Percentiles rank a stretch among this genome's conserved stretches.
Evolutionary conservation across 2,113 vertebrate species (phyloP).

Genomic region (Corythoichthys intestinalis): DNA sequence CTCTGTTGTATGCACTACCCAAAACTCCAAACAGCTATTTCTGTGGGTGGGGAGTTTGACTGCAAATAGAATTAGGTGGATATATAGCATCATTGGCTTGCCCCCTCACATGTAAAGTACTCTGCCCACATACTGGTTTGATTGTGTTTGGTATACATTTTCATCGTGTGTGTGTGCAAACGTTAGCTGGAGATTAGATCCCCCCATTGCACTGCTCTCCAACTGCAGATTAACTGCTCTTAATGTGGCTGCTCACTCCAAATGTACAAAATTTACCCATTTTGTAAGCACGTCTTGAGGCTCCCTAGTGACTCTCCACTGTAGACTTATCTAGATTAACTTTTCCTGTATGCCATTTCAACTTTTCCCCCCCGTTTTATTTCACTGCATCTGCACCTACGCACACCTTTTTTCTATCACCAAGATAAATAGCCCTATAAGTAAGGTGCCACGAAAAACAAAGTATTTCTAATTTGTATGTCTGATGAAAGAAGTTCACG

Average conservation of each 20-base stretch:
- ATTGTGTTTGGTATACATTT: not conserved
- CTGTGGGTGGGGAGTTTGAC: conserved; percentile 52
- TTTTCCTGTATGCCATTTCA: conserved; percentile 22
- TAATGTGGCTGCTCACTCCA: conserved; percentile 36
- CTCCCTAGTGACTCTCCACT: conserved; percentile 21
- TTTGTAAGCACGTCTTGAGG: conserved; percentile 25
- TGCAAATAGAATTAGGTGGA: conserved; percentile 51
- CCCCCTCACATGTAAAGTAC: conserved; percentile 1
- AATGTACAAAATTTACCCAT: conserved; percentile 21
- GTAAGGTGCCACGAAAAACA: conserved; percentile 3
- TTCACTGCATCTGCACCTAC: conserved; percentile 19
- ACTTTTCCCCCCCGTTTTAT: conserved; percentile 1
- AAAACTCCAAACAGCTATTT: conserved; percentile 54
- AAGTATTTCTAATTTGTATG: conserved; percentile 30
- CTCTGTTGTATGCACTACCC: conserved; percentile 49
- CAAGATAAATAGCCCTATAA: conserved; percentile 10
- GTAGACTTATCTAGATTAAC: conserved; percentile 41
- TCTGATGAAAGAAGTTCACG: conserved; percentile 36
- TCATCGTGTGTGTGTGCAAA: conserved; percentile 1
- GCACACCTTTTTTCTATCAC: conserved; percentile 6
- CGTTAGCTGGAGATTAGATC: conserved; percentile 24
- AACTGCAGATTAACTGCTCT: conserved; percentile 43
- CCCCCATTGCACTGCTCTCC: conserved; percentile 24
- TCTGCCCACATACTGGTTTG: conserved; percentile 4
- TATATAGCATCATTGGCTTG: conserved; percentile 42